A percentile compares a stretch with the other conserved stretches of the same genome.
These are phyloP conservation scores for Cetonia aurata DNA, from an alignment of 2,888 invertebrate genomes.

Conservation along the genomic window DNA sequence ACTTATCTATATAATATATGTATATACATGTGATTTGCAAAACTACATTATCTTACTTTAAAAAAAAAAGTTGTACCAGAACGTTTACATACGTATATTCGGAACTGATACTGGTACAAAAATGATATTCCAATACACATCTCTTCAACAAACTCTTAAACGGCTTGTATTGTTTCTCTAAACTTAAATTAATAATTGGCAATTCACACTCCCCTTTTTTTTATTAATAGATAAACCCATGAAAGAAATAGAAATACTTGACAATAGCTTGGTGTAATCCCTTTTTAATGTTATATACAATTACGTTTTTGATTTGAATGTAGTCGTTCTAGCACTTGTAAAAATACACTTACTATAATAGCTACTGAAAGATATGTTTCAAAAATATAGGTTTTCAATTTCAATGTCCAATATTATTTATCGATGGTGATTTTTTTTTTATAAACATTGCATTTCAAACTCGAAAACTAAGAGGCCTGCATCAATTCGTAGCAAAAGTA, in stretches of 20 bases:
- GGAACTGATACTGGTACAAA: conserved; percentile 30
- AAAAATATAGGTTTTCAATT: conserved; percentile 26
- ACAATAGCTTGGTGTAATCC: conserved; percentile 24
- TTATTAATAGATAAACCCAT: not conserved
- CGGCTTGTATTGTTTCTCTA: not conserved
- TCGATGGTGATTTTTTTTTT: conserved; percentile 1
- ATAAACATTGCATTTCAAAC: conserved; percentile 2
- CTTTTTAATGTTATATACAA: conserved; percentile 29
- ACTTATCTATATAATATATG: conserved; percentile 34
- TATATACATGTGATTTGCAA: conserved; percentile 37
- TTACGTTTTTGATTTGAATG: not conserved
- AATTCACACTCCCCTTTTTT: not conserved
- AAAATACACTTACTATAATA: conserved; percentile 25
- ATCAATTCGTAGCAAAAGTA: conserved; percentile 4
- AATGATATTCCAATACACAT: conserved; percentile 33
- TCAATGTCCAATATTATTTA: conserved; percentile 4
- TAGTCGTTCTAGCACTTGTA: conserved; percentile 23
- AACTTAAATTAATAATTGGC: conserved; percentile 18
- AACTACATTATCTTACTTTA: conserved; percentile 32
- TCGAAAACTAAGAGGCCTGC: not conserved
- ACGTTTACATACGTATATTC: conserved; percentile 21
- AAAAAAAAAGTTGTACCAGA: conserved; percentile 26
- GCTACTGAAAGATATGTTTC: conserved; percentile 29
- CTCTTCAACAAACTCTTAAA: conserved; percentile 25
- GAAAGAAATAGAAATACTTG: conserved; percentile 14